phyloP scores from a whole-genome alignment of 2,888 invertebrate species.

The Cosmia trapezina region DNA sequence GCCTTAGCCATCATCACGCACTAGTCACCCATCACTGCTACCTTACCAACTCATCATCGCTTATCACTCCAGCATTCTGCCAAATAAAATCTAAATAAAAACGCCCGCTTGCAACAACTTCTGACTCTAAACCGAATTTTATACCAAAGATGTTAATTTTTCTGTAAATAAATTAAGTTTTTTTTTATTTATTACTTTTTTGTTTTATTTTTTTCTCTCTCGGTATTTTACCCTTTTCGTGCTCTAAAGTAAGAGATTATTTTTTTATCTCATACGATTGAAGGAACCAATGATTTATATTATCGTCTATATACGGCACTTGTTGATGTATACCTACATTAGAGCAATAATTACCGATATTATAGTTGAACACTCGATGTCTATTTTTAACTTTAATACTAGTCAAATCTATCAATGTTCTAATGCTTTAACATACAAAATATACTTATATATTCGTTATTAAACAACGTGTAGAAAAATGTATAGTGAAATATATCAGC shows the following conservation, averaged over 20 bases:
- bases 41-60: slow-evolving; percentile 85
- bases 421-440: slow-evolving; percentile 73
- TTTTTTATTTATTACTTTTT: slow-evolving; percentile 66
- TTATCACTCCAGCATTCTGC: slow-evolving; percentile 75
- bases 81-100: slow-evolving; percentile 69
- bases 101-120: slow-evolving; percentile 77
- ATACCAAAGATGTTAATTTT: slow-evolving; percentile 77
- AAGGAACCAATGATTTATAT: slow-evolving; percentile 80
- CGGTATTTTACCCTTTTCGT: slow-evolving; percentile 44
- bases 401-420: slow-evolving; percentile 80
- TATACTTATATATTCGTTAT: slow-evolving; percentile 69
- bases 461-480: slow-evolving; percentile 60
- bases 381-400: slow-evolving; percentile 80
- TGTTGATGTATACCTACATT: slow-evolving; percentile 83
- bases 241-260: slow-evolving; percentile 60
- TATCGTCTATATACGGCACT: slow-evolving; percentile 71
- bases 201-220: slow-evolving; percentile 68
- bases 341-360: slow-evolving; percentile 86
- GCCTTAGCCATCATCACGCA: slow-evolving; percentile 84
- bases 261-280: slow-evolving; percentile 61
- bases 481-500: not conserved
- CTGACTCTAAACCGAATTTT: slow-evolving; percentile 57
- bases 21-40: slow-evolving; percentile 84
- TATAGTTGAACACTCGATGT: slow-evolving; percentile 82
- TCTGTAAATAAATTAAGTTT: slow-evolving; percentile 80